Conservation (phyloP, 2,888 invertebrate species). For the Scotopteryx bipunctaria region DNA sequence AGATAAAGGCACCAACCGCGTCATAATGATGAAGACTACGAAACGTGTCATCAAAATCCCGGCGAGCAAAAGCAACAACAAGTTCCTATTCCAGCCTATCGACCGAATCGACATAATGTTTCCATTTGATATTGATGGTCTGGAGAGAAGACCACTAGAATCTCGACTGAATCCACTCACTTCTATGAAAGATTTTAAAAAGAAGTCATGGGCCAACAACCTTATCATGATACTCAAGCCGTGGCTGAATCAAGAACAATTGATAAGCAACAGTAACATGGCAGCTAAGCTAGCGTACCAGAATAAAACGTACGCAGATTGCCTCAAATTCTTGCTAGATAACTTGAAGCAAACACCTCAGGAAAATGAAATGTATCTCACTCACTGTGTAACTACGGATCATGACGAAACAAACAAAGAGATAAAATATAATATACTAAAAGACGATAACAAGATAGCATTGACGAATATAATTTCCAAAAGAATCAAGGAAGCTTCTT, state of each 20-base stretch:
- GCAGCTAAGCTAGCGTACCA: conserved; percentile 72
- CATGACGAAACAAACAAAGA: conserved; percentile 29
- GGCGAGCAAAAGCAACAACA: conserved; percentile 63
- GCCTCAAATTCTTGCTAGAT: conserved; percentile 59
- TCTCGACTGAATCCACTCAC: conserved; percentile 59
- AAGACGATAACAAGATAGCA: conserved; percentile 59
- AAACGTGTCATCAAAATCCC: conserved; percentile 89
- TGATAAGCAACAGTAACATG: conserved; percentile 64
- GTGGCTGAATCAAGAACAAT: conserved; percentile 62
- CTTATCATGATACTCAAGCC: conserved; percentile 62
- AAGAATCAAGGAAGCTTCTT: conserved; percentile 69
- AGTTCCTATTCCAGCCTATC: conserved; percentile 68
- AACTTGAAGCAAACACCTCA: conserved; percentile 52
- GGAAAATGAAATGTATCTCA: conserved; percentile 52
- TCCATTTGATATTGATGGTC: conserved; percentile 62
- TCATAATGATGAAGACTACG: conserved; percentile 88
- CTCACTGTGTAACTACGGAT: conserved; percentile 50
- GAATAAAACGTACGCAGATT: conserved; percentile 61
- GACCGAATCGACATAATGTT: conserved; percentile 73
- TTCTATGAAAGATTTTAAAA: conserved; percentile 63
- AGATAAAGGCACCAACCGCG: conserved; percentile 82
- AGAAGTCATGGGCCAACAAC: conserved; percentile 70
- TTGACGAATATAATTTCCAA: conserved; percentile 67
- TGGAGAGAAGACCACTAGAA: conserved; percentile 59
- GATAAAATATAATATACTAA: conserved; percentile 40